These are phyloP conservation scores for Salvelinus alpinus DNA, from an alignment of 2,113 vertebrate genomes.

Conservation along the genomic window DNA sequence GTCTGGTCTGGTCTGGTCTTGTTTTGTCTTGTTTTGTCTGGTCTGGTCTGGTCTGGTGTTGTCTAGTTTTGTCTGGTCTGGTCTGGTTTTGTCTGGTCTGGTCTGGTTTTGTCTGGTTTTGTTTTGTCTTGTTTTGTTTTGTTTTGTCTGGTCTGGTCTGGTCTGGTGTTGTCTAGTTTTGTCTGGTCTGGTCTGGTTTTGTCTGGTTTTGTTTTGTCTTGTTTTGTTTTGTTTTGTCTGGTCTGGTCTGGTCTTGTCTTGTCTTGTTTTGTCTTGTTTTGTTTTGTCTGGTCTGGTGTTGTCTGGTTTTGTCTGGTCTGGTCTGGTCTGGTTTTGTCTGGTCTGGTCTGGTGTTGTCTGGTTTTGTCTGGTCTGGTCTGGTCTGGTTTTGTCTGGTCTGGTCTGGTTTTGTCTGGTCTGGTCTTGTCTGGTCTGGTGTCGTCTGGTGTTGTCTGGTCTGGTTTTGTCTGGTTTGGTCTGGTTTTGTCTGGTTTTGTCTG, in stretches of 20 bases:
- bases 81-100: rapidly evolving
- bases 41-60: rapidly evolving
- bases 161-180: rapidly evolving
- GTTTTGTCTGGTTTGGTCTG: too few relatives aligned
- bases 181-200: rapidly evolving
- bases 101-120: rapidly evolving
- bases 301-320: rapidly evolving
- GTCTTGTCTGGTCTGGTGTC: too few relatives aligned
- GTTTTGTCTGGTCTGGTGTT: neutral
- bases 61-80: rapidly evolving
- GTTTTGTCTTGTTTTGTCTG: rapidly evolving
- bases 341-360: rapidly evolving
- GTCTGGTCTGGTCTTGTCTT: rapidly evolving
- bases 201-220: rapidly evolving
- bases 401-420: too few relatives aligned
- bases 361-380: rapidly evolving
- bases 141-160: rapidly evolving
- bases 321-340: rapidly evolving
- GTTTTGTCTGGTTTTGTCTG: too few relatives aligned
- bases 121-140: rapidly evolving
- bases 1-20: rapidly evolving
- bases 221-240: rapidly evolving
- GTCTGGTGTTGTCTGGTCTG: too few relatives aligned
- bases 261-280: rapidly evolving
- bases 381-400: too few relatives aligned